A percentile compares a stretch with the other conserved stretches of the same genome.
phyloP scores from a whole-genome alignment of 1,140 invertebrate species.

The Saccostrea echinata region DNA sequence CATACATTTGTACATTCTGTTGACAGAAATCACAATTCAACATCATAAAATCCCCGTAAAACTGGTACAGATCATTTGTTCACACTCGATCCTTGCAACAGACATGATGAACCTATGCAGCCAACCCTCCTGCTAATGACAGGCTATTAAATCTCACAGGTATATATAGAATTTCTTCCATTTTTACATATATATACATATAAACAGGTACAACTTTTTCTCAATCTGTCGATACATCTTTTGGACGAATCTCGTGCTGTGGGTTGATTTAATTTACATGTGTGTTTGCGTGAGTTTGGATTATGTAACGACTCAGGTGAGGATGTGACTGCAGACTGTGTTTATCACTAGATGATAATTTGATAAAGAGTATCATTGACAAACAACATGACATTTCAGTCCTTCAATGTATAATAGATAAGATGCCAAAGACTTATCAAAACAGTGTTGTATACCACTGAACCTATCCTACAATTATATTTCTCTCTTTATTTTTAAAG shows the following conservation, averaged over 20 bases:
- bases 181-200: too few relatives aligned
- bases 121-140: background rate
- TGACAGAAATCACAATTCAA: conserved; percentile 20
- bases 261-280: background rate
- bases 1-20: conserved; percentile 77
- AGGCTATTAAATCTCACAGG: background rate
- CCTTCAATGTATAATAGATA: too few relatives aligned
- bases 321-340: background rate
- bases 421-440: too few relatives aligned
- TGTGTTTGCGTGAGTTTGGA: background rate
- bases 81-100: background rate
- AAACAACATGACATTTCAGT: conserved; percentile 2
- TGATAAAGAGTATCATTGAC: background rate
- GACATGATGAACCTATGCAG: background rate
- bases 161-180: background rate
- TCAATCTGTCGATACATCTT: too few relatives aligned
- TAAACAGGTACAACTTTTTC: too few relatives aligned
- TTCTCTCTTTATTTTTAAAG: too few relatives aligned
- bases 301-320: background rate
- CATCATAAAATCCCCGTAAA: background rate
- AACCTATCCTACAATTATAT: too few relatives aligned
- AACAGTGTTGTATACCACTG: too few relatives aligned
- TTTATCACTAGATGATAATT: background rate
- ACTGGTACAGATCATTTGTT: conserved; percentile 17
- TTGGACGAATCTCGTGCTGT: background rate